Conservation (phyloP, 2,888 invertebrate species). For the Ctenicera cuprea region DNA sequence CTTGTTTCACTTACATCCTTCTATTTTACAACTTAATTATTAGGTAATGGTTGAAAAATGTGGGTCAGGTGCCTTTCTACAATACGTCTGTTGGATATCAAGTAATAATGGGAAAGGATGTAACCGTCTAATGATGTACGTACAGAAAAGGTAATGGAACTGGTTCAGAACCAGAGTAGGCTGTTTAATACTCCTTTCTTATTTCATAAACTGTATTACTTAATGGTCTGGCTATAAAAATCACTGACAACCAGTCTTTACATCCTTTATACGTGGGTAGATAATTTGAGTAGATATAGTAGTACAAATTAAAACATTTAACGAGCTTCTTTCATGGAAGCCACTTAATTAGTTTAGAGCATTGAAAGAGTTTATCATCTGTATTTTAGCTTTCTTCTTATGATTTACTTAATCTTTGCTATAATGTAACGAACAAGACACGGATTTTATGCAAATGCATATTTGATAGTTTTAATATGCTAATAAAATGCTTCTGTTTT, state of each 20-base stretch:
- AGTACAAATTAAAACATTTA: background rate
- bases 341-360: too few relatives aligned
- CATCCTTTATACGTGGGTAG: background rate
- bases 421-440: background rate
- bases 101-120: constrained; percentile 28
- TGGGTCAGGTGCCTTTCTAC: constrained; percentile 38
- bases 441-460: too few relatives aligned
- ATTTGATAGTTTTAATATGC: too few relatives aligned
- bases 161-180: background rate
- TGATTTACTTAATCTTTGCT: too few relatives aligned
- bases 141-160: constrained; percentile 8
- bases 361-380: background rate
- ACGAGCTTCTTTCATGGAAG: too few relatives aligned
- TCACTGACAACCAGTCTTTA: background rate
- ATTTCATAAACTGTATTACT: constrained; percentile 1
- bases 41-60: constrained; percentile 16
- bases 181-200: background rate
- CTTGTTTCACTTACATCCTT: constrained; percentile 26
- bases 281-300: too few relatives aligned
- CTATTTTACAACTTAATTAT: constrained; percentile 24
- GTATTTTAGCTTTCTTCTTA: background rate
- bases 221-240: background rate
- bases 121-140: background rate
- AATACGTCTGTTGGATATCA: constrained; percentile 11
- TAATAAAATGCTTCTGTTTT: too few relatives aligned